Evolutionary conservation across 2,113 vertebrate genomes (phyloP), one percentile per base, ranked within the genome.

Genomic region (Equus quagga): DNA sequence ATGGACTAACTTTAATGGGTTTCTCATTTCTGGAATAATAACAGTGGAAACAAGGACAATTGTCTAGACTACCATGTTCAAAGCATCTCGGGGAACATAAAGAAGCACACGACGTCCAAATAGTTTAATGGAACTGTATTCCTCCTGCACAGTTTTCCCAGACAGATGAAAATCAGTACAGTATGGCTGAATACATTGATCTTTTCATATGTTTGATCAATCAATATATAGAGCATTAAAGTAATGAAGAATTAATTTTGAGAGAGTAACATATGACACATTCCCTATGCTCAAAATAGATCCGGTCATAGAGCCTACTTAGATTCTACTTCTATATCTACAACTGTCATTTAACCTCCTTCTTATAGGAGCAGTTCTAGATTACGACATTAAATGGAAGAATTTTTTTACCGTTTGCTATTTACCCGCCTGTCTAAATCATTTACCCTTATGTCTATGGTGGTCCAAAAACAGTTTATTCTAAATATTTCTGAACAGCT

Each of bases 391-490:
- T 89, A 87, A 89, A 62, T 17, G 1, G 0, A 75, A 93, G 36
- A 8, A 67, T 33, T 62, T 49, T 79, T 85, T 86, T 70, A 58
- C 19, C 76, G 10, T 58, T 87, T 89, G 67, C 56, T 78, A 33
- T 51, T 91, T 33, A 78, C 15, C 11, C 33, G 70, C 19, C 4
- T 60, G 15, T 85, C n/a, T 58, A 89, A 92, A 78, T 75, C 23
- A 88, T 78, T 95, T 69, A 41, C 44, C 65, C 7, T 89, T 84
- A 5, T 44, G 11, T 18, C 49, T 94, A 23, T 36, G 23, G 23
- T 88, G 24, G 60, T 44, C 19, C 73, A 89, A 87, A 89, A 51
- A 75, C 33, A 73, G 46, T 95, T 89, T 90, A 92, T 76, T 88
- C 26, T 81, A 85, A 88, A 60, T 72, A 91, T 21, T 80, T 89